Base-by-base conservation (phyloP, 2,113 vertebrate species). In the Helogale parvula region DNA sequence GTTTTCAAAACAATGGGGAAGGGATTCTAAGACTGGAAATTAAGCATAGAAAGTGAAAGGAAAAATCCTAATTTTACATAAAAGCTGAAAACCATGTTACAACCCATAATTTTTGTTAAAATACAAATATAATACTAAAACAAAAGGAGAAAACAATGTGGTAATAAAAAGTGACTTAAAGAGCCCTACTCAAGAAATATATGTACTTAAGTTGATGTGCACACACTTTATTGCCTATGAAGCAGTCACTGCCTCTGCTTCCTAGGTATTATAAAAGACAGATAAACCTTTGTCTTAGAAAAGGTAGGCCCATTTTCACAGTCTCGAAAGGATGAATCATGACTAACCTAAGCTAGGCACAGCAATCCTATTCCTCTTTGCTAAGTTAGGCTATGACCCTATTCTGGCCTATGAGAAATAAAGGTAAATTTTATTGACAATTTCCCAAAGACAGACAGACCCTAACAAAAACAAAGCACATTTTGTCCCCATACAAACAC, bases 21-120 rank as follows among this genome's bases (percentile, higher is more conserved):
- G 41, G 92, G 50, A 95, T 91, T 91, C n/a, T 69, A 86, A 97
- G 13, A 38, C 45, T 85, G 91, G 12, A 81, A 94, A 74, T 54
- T 57, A 82, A 72, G 38, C 41, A 80, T 41, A 72, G 76, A 71
- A 92, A 66, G 72, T 69, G 84, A 82, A 93, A 57, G 63, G 0
- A 77, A 71, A 92, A 95, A 92, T 83, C 17, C 7, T 65, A 60
- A 35, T 79, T 89, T 90, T 90, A 90, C 17, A 72, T 69, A 94
- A 90, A 97, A 90, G 47, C 1, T 29, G 54, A 97, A 76, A 84
- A 35, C 16, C 60, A 45, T 76, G 38, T 45, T 76, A 74, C 41
- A 74, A 74, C 25, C 38, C 41, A 45, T 69, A 50, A 79, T 23
- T 3, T 60, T 47, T 52, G 25, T 52, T 90, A 84, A 50, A 38